Conservation (phyloP, 2,113 vertebrate genomes). For the Tragelaphus strepsiceros region DNA sequence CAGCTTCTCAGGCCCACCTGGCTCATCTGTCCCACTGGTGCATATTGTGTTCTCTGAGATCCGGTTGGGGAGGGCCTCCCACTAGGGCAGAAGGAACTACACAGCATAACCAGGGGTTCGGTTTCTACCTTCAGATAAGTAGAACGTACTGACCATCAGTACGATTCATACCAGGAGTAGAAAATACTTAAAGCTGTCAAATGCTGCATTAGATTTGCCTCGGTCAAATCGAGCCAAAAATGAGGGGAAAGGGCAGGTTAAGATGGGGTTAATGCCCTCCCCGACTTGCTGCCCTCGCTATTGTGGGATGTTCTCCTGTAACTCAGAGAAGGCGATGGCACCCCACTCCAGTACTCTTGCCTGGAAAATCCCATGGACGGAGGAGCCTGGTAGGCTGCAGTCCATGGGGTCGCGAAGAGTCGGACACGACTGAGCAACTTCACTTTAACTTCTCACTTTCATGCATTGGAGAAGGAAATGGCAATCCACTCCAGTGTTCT, state of each 20-base stretch:
- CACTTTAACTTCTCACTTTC: no score
- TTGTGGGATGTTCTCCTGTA: background rate
- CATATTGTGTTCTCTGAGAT: background rate
- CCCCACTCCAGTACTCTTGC: no score
- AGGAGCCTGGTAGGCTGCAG: no score
- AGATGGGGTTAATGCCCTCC: background rate
- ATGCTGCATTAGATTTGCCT: background rate
- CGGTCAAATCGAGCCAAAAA: background rate
- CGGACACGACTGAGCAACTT: no score
- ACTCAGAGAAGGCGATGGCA: background rate
- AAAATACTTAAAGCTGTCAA: background rate
- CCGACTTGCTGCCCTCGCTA: background rate
- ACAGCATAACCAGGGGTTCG: background rate
- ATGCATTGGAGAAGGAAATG: no score
- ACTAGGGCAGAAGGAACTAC: background rate
- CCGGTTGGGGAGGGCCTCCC: background rate
- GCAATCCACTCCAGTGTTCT: no score
- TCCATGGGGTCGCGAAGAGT: no score
- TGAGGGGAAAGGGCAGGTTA: background rate
- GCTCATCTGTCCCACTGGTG: background rate
- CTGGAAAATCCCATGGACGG: no score
- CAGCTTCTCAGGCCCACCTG: background rate
- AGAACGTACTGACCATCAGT: background rate
- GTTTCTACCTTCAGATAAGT: background rate
- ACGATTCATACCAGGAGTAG: background rate